Conservation (phyloP, 1,140 invertebrate species). For the Papilio xuthus region DNA sequence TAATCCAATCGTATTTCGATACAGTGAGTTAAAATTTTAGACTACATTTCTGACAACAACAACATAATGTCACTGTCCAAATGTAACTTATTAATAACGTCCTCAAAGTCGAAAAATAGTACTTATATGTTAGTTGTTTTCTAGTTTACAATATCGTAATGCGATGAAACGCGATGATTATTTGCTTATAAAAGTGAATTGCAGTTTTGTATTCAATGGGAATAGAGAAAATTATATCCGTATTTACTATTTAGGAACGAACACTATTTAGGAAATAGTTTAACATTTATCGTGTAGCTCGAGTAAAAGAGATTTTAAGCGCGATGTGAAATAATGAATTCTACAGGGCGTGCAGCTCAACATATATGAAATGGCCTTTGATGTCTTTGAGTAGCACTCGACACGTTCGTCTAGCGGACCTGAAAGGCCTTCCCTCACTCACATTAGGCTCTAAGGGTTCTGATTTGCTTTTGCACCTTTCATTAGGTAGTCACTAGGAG, state of each 20-base stretch:
- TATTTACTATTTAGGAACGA: too few relatives aligned
- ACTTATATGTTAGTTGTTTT: too few relatives aligned
- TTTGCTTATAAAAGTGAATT: neutral
- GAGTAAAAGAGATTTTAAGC: constrained; percentile 28
- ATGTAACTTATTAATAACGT: neutral
- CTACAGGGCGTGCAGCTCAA: constrained; percentile 3
- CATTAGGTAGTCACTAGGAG: constrained; percentile 42
- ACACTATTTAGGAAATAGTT: constrained; percentile 3
- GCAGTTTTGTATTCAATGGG: neutral
- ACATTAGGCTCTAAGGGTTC: constrained; percentile 40
- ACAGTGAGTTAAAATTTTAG: neutral
- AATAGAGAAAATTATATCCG: too few relatives aligned
- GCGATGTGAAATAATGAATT: constrained; percentile 30
- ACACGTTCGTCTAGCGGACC: constrained; percentile 40
- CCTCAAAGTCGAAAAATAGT: neutral
- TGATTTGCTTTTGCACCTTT: constrained; percentile 49
- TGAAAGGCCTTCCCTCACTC: constrained; percentile 38
- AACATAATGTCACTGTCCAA: neutral
- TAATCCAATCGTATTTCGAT: neutral
- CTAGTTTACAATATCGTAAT: neutral
- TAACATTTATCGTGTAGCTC: neutral
- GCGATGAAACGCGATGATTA: too few relatives aligned
- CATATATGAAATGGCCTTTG: constrained; percentile 39
- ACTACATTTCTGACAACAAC: neutral
- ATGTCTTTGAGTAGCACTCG: constrained; percentile 45